Evolutionary conservation across 2,113 vertebrate genomes (phyloP), one percentile per base, ranked within the genome.

Genomic region (Aythya baeri): DNA sequence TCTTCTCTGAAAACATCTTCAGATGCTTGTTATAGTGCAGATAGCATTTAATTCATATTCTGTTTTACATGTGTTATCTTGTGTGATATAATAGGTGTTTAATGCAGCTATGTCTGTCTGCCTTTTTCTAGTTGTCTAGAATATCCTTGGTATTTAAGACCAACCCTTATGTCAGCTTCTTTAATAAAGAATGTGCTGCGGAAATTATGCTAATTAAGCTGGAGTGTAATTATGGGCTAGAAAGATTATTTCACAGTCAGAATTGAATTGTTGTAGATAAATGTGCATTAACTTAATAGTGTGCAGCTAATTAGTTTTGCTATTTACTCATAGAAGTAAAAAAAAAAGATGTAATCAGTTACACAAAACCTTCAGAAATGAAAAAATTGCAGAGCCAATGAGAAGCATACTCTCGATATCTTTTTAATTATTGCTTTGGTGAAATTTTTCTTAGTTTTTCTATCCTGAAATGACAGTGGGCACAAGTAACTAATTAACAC

Each of bases 181-280:
- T 97, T 97, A 98, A 96, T 98, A 97, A 98, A 98, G 96, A 96
- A 96, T 94, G 95, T 97, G 88, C 93, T 91, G 92, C 4, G 26
- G 95, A 98, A 98, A 97, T 98, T 98, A 97, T 97, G 97, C 95
- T 98, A 97, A 98, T 98, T 97, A 94, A 94, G 87, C 92, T 94
- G 72, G 96, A 98, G 96, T 97, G 96, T 98, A 98, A 98, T 98
- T 98, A 98, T 95, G 97, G 95, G 87, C 96, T 97, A 97, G 96
- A 96, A 98, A 97, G 97, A 98, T 96, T 98, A 98, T 97, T 98
- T 97, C 91, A 73, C 97, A 97, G 97, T 97, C 96, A 98, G 98
- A 97, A 97, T 96, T 88, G 95, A 97, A 98, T 98, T 98, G 97
- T 98, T 98, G 97, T 97, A 98, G 98, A 98, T 98, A 98, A 98